Conservation (phyloP, 2,113 vertebrate species). For the Phyllostomus hastatus region DNA sequence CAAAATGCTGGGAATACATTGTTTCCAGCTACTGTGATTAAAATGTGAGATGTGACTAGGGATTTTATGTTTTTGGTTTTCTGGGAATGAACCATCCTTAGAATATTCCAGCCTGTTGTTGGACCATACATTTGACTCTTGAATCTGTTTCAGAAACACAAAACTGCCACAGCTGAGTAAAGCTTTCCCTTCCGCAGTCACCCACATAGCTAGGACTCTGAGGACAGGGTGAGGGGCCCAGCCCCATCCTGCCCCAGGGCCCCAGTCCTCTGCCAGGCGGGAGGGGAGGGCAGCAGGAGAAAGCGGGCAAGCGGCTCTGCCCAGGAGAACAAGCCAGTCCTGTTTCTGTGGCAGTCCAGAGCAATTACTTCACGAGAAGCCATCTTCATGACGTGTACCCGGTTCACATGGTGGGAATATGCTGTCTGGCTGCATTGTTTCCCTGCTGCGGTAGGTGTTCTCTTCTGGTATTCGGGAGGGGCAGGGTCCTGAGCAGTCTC, state of each 20-base stretch:
- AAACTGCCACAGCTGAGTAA: neutral
- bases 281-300: neutral
- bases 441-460: neutral
- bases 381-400: neutral
- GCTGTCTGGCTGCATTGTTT: neutral
- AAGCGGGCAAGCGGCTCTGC: neutral
- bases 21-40: neutral
- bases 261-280: neutral
- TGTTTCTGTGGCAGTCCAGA: neutral
- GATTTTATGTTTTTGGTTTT: neutral
- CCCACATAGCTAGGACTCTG: neutral
- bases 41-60: neutral
- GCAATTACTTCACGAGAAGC: neutral
- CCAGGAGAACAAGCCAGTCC: neutral
- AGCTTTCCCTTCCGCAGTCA: neutral
- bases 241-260: neutral
- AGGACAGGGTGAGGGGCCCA: neutral
- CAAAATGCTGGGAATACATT: neutral
- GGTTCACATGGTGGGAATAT: slow-evolving; percentile 19
- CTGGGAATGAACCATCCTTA: neutral
- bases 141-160: neutral
- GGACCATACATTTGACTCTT: neutral
- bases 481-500: slow-evolving; percentile 18
- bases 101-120: neutral
- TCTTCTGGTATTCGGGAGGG: slow-evolving; percentile 57